Conservation (phyloP, 2,888 invertebrate species). For the Horisme vitalbata region DNA sequence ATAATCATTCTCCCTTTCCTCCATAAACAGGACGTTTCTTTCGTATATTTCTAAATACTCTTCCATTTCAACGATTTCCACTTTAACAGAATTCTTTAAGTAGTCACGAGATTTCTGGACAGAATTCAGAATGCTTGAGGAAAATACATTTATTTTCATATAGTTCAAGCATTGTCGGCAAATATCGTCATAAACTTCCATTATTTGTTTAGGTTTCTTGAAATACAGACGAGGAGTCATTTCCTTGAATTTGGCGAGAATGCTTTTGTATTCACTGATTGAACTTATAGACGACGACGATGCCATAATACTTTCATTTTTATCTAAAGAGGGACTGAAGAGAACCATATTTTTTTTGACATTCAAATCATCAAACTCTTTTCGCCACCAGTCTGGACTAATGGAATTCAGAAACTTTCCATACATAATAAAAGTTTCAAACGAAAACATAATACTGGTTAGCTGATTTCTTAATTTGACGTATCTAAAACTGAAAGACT, state of each 20-base stretch:
- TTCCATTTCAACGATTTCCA: slow-evolving; percentile 31
- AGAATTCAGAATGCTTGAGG: slow-evolving; percentile 24
- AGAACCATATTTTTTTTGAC: not conserved
- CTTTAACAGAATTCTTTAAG: slow-evolving; percentile 27
- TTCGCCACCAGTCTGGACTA: slow-evolving; percentile 37
- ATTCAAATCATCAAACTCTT: slow-evolving; percentile 20
- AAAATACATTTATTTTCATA: slow-evolving; percentile 37
- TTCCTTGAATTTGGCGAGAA: slow-evolving; percentile 12
- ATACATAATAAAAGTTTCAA: slow-evolving; percentile 39
- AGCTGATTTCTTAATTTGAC: slow-evolving; percentile 41
- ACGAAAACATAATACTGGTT: slow-evolving; percentile 28
- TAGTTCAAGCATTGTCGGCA: slow-evolving; percentile 44
- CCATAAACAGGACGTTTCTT: slow-evolving; percentile 30
- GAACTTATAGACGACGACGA: slow-evolving; percentile 12
- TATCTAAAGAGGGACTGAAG: not conserved
- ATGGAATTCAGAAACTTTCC: slow-evolving; percentile 40
- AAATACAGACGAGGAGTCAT: slow-evolving; percentile 35
- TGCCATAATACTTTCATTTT: slow-evolving; percentile 1
- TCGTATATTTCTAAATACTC: slow-evolving; percentile 27
- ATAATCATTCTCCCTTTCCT: slow-evolving; percentile 36
- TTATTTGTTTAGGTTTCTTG: slow-evolving; percentile 36
- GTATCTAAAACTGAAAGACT: slow-evolving; percentile 33
- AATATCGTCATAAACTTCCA: slow-evolving; percentile 33
- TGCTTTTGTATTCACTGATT: slow-evolving; percentile 24
- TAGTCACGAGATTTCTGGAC: slow-evolving; percentile 30